These are phyloP conservation scores for Lepilemur septentrionalis DNA, from an alignment of 2,797 vertebrate species.

Conservation along the genomic window DNA sequence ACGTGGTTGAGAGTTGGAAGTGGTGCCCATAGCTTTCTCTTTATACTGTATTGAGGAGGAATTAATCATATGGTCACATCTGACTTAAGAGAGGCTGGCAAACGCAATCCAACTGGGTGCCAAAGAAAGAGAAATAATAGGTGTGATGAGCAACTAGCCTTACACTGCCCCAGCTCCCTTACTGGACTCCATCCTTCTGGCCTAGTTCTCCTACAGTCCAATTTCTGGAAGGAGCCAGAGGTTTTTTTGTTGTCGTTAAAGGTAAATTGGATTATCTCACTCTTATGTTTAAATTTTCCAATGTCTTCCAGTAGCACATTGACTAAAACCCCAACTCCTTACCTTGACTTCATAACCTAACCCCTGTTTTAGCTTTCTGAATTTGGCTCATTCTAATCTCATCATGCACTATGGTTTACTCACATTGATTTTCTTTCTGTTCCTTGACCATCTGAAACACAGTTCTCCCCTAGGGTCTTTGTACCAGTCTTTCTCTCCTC, in stretches of 20 bases:
- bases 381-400: neutral
- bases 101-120: neutral
- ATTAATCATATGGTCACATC: neutral
- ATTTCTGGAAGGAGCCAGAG: neutral
- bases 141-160: neutral
- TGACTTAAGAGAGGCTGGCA: neutral
- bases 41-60: neutral
- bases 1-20: neutral
- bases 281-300: neutral
- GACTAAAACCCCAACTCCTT: neutral
- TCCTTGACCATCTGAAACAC: neutral
- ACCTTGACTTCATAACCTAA: neutral
- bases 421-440: neutral
- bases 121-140: neutral
- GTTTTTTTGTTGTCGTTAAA: neutral
- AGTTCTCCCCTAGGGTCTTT: neutral
- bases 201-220: neutral
- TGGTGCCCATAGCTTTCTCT: neutral
- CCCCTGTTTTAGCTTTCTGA: neutral
- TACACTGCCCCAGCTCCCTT: neutral
- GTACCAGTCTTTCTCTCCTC: neutral
- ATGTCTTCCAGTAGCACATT: neutral
- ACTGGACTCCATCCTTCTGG: neutral
- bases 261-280: neutral
- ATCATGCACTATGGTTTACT: neutral